Evolutionary conservation across 2,113 vertebrate genomes (phyloP), one percentile per base, ranked within the genome.

Genomic region (Turnix velox): DNA sequence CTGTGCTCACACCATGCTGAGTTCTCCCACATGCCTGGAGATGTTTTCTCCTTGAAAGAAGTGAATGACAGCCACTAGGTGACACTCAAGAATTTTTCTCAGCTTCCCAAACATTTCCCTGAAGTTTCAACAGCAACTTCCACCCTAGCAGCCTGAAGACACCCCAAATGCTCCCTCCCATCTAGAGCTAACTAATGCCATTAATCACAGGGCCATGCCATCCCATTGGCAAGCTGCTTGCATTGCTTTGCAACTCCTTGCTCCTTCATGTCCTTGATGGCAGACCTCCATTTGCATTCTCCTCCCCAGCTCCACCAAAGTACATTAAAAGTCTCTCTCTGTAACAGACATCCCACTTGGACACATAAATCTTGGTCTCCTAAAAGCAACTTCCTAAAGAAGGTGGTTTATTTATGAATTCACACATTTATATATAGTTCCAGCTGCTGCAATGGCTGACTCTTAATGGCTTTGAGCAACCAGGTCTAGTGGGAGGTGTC

Each of bases 1-100:
- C 25, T 2, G 0, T 10, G 9, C 3, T 27, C 13, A 5, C 5
- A 3, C 1, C 4, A 4, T 28, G 9, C 5, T 28, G 51, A 39
- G 19, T 28, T 42, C 46, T 35, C 31, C 23, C 31, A 49, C 18
- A 0, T 1, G 16, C 1, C 0, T 7, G 11, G 15, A 66, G 65
- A 14, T 3, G 13, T n/a, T 9, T 59, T 31, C 71, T 20, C 1
- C 39, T 35, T 31, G 17, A n/a, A n/a, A n/a, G n/a, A n/a, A n/a
- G 24, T 8, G 6, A 30, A 65, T 28, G 42, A 17, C 28, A 31
- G n/a, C 18, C n/a, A 22, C 33, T 2, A 18, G 31, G 27, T 37
- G 9, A 16, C 27, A 33, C 5, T 33, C 30, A 7, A 6, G 10
- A 24, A 4, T 28, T 51, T 66, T 42, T 63, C 27, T 18, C 0